Conservation (phyloP, 2,888 invertebrate species). For the Sepiola atlantica region DNA sequence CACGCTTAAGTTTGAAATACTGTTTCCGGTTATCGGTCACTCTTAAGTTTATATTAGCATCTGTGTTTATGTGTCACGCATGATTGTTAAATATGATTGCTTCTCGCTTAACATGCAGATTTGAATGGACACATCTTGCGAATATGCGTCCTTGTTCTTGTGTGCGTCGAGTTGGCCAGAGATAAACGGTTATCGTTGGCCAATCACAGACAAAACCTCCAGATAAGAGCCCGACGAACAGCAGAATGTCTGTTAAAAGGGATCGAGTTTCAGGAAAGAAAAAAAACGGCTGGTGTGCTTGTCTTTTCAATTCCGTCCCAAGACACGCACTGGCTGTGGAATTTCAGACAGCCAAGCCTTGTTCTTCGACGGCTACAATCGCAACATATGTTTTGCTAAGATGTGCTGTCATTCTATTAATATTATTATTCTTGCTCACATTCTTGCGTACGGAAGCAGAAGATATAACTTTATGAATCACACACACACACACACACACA, state of each 20-base stretch:
- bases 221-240: background rate
- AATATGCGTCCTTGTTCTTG: background rate
- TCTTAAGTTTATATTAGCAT: too few species aligned
- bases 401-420: too few species aligned
- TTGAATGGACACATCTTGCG: too few species aligned
- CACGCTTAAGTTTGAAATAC: too few species aligned
- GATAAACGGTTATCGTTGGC: slow-evolving; percentile 8
- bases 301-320: background rate
- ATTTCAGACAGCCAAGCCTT: background rate
- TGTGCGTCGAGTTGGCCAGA: background rate
- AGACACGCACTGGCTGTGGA: slow-evolving; percentile 1
- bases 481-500: too few species aligned
- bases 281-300: background rate
- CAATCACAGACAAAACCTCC: background rate
- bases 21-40: too few species aligned
- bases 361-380: background rate
- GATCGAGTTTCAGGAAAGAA: background rate
- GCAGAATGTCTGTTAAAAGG: slow-evolving; percentile 16
- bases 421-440: too few species aligned
- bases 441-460: too few species aligned
- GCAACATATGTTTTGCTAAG: background rate
- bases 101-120: too few species aligned
- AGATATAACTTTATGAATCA: too few species aligned
- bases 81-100: too few species aligned
- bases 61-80: too few species aligned